A percentile compares a stretch with the other conserved stretches of the same genome.
Conservation (phyloP, 2,113 vertebrate species). For the Porphyrio hochstetteri region DNA sequence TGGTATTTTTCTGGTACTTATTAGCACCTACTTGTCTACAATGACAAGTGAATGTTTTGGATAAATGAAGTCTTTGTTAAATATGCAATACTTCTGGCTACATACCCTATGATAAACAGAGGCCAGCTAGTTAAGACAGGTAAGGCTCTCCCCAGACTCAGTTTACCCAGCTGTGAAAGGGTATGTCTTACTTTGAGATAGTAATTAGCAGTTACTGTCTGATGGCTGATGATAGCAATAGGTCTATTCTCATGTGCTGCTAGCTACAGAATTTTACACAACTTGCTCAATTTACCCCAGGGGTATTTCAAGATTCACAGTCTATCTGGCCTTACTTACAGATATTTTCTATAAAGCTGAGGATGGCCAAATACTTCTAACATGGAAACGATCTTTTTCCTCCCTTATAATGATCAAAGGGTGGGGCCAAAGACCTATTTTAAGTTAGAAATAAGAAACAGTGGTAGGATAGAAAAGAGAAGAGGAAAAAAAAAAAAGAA, state of each 20-base stretch:
- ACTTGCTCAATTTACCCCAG: neutral
- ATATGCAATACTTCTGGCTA: neutral
- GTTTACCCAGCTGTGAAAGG: neutral
- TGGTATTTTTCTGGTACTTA: slow-evolving; percentile 43
- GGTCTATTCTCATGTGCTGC: neutral
- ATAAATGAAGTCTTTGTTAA: slow-evolving; percentile 24
- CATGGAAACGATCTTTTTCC: neutral
- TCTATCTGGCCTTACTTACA: neutral
- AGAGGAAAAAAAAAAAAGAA: neutral
- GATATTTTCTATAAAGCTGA: neutral
- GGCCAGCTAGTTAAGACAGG: neutral
- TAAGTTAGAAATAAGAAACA: neutral
- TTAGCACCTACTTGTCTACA: slow-evolving; percentile 49
- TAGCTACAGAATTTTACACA: neutral
- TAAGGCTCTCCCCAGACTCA: neutral
- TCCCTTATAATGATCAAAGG: neutral
- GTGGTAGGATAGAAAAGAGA: neutral
- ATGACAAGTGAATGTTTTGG: neutral
- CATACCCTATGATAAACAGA: neutral
- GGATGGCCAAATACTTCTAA: neutral
- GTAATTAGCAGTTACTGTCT: neutral
- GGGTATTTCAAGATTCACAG: neutral
- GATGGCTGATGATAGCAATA: neutral
- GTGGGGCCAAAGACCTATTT: neutral
- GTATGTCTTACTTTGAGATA: neutral